Base-by-base conservation (phyloP, 1,140 invertebrate genomes). In the Venturia canescens region DNA sequence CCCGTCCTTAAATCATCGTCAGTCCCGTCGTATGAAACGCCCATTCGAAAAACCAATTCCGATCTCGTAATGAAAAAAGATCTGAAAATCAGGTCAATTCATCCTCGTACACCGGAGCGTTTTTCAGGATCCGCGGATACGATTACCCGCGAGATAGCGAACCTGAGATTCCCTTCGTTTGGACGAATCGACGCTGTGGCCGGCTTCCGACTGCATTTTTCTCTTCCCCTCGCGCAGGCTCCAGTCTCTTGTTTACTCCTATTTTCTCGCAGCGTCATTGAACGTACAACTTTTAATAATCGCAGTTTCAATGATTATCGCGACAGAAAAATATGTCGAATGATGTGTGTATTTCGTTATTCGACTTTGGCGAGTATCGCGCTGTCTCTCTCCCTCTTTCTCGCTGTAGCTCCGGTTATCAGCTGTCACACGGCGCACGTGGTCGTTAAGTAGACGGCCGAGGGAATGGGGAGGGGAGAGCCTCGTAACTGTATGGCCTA, bases 381-480 rank as follows among this genome's bases (percentile, higher is more conserved):
- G 0, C n/a, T 21, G 1, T 50, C 18, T 2, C 18, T 60, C 21
- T 60, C 57, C 2, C 57, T 60, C 57, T 60, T n/a, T 60, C 57
- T 1, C 57, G 18, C 57, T 60, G 13, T 60, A 23, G 23, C 23
- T 13, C 27, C 11, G 7, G 23, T 81, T 83, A 83, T 81, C 83
- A 89, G 84, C 87, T 88, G 87, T 89, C 88, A 88, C 84, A 84
- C 86, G 84, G 84, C 86, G 88, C 90, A 91, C 90, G 90, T 91
- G 90, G 84, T 75, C 57, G 50, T 60, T 70, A 60, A 31, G 38
- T 38, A 76, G 66, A 79, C 77, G 76, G 80, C 77, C 80, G 53
- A 78, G 83, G 70, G 70, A 83, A 81, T 84, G 82, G 76, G 63
- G 63, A 60, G 18, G 69, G 69, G 31, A 44, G 44, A n/a, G n/a